Evolutionary conservation across 2,888 invertebrate genomes (phyloP).

Genomic region (Pterobdella sp.): DNA sequence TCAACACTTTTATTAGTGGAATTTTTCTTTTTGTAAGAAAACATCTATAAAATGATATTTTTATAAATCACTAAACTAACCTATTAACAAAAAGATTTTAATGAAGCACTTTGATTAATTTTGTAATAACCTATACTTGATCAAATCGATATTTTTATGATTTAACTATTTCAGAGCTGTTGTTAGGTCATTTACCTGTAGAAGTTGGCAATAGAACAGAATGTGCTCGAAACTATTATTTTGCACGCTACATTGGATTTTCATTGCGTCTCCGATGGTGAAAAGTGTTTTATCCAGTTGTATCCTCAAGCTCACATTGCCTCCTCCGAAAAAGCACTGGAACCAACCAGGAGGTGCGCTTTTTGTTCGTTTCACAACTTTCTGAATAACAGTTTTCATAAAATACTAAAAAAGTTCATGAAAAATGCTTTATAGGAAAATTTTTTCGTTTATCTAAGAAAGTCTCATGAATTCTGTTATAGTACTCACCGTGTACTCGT

Average conservation of each 20-base stretch:
- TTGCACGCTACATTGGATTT: not conserved
- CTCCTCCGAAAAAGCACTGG: not conserved
- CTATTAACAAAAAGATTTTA: too few species aligned
- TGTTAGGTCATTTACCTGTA: not conserved
- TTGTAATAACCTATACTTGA: not conserved
- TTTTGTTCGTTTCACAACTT: too few species aligned
- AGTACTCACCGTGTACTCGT: not conserved
- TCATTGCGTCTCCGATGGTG: not conserved
- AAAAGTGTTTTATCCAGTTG: not conserved
- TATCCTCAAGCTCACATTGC: not conserved
- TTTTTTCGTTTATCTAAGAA: not conserved
- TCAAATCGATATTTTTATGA: not conserved
- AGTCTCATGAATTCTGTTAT: not conserved
- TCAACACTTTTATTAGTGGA: not conserved
- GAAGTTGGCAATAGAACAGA: not conserved
- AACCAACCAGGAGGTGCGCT: too few species aligned
- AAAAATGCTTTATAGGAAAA: too few species aligned
- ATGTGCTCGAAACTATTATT: not conserved
- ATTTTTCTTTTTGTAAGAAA: not conserved
- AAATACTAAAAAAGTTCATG: not conserved
- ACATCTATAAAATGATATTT: not conserved
- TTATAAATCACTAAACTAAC: not conserved
- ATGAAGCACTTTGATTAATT: too few species aligned
- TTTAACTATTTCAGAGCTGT: not conserved
- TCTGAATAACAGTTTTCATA: not conserved